phyloP scores from a whole-genome alignment of 2,113 vertebrate species.

The Caranx melampygus region DNA sequence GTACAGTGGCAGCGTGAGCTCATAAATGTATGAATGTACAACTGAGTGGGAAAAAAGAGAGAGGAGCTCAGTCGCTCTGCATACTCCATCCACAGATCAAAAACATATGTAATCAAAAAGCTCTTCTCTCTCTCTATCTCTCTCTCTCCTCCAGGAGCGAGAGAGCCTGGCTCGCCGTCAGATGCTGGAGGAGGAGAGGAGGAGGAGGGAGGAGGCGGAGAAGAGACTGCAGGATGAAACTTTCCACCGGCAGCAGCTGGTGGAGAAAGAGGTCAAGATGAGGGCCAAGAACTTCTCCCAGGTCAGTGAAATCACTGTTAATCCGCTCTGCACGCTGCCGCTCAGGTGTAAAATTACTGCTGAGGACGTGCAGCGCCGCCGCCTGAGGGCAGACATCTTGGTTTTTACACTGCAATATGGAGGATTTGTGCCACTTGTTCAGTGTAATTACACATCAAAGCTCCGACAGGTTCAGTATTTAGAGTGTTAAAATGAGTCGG shows the following conservation, averaged over 20 bases:
- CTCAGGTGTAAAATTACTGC: constrained; percentile 5
- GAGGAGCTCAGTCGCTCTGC: not conserved
- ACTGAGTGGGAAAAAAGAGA: not conserved
- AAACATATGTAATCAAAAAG: constrained; percentile 47
- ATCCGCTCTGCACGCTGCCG: not conserved
- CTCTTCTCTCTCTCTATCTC: no score
- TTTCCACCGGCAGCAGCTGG: constrained; percentile 88
- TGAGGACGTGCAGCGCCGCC: not conserved
- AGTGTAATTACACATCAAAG: not conserved
- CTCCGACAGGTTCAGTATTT: not conserved
- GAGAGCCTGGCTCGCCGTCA: constrained; percentile 90
- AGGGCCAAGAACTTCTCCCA: constrained; percentile 96
- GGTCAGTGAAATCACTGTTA: constrained; percentile 77
- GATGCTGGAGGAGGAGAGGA: constrained; percentile 93
- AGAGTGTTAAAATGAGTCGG: not conserved
- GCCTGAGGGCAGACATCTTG: not conserved
- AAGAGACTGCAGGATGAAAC: constrained; percentile 92
- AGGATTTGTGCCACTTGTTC: not conserved
- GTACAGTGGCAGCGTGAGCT: constrained; percentile 2
- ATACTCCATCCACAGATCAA: constrained; percentile 29
- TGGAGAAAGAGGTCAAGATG: constrained; percentile 97
- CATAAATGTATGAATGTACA: constrained; percentile 51
- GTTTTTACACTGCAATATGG: not conserved
- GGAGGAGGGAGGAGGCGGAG: constrained; percentile 91
- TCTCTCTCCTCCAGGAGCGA: constrained; percentile 84